phyloP scores from a whole-genome alignment of 2,888 invertebrate species.

The Boloria selene region DNA sequence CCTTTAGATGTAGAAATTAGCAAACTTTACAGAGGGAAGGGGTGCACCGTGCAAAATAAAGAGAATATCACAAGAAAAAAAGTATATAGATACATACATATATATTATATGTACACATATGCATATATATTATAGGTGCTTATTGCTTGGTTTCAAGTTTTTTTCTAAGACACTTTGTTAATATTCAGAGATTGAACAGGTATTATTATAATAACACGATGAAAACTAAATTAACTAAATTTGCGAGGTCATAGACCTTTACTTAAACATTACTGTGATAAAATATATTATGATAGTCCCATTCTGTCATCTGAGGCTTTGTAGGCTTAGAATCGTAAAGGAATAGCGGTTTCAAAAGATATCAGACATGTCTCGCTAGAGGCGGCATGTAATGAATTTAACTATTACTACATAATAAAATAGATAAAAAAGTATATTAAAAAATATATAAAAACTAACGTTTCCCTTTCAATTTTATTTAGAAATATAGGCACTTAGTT shows the following conservation, averaged over 20 bases:
- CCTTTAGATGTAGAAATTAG: too few relatives aligned
- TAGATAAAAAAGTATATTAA: background rate
- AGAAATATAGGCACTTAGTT: too few relatives aligned
- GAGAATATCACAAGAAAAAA: too few relatives aligned
- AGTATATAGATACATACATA: too few relatives aligned
- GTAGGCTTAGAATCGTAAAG: constrained; percentile 30
- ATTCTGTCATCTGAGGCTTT: constrained; percentile 33
- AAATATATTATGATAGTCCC: constrained; percentile 33
- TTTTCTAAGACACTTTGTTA: too few relatives aligned
- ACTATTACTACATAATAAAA: constrained; percentile 16
- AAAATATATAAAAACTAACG: too few relatives aligned
- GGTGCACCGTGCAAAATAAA: too few relatives aligned
- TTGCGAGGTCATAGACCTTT: constrained; percentile 12
- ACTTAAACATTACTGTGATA: constrained; percentile 29
- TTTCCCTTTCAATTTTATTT: background rate
- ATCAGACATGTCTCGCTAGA: constrained; percentile 22
- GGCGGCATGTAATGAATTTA: constrained; percentile 25
- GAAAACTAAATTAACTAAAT: background rate
- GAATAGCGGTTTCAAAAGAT: constrained; percentile 31
- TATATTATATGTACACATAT: too few relatives aligned
- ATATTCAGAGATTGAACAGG: too few relatives aligned
- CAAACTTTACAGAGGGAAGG: too few relatives aligned
- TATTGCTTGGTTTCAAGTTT: too few relatives aligned
- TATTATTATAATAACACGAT: background rate
- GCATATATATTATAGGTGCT: too few relatives aligned